These are phyloP conservation scores for Tonatia bakeri DNA, from an alignment of 2,113 vertebrate genomes.

Conservation along the genomic window DNA sequence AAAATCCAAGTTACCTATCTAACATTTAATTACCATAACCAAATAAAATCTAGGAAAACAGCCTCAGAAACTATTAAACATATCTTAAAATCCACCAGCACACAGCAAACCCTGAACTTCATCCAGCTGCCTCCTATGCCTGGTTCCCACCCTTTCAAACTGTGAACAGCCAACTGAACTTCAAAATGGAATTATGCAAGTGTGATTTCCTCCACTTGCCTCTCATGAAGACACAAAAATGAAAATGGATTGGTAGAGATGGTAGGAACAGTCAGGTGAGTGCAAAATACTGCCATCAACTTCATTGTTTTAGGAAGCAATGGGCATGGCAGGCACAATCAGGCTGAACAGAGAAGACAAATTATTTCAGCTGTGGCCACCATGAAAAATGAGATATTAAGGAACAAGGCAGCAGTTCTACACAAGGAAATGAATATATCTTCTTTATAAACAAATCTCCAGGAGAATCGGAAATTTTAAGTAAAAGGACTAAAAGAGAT, in stretches of 20 bases:
- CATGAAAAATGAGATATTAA: slow-evolving; percentile 16
- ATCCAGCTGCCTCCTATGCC: not conserved
- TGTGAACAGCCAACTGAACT: slow-evolving; percentile 40
- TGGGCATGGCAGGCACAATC: not conserved
- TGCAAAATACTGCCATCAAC: slow-evolving; percentile 27
- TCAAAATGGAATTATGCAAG: slow-evolving; percentile 46
- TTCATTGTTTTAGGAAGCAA: slow-evolving; percentile 33
- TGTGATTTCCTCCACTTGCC: slow-evolving; percentile 45
- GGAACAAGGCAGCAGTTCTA: slow-evolving; percentile 21
- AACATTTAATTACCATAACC: slow-evolving; percentile 43
- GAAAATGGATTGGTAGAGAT: slow-evolving; percentile 30
- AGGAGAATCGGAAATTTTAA: slow-evolving; percentile 13
- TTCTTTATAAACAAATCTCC: not conserved
- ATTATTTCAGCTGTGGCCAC: not conserved
- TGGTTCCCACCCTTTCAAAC: not conserved
- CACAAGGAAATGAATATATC: not conserved
- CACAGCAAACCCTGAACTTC: not conserved
- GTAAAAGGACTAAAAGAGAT: slow-evolving; percentile 26
- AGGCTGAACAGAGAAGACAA: slow-evolving; percentile 18
- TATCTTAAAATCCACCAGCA: not conserved
- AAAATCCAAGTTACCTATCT: slow-evolving; percentile 9
- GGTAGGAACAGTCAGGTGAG: slow-evolving; percentile 29
- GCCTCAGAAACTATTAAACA: not conserved
- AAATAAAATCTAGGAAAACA: slow-evolving; percentile 45
- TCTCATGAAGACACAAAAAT: slow-evolving; percentile 34